Conservation (phyloP, 2,113 vertebrate genomes). For the Mobula hypostoma region DNA sequence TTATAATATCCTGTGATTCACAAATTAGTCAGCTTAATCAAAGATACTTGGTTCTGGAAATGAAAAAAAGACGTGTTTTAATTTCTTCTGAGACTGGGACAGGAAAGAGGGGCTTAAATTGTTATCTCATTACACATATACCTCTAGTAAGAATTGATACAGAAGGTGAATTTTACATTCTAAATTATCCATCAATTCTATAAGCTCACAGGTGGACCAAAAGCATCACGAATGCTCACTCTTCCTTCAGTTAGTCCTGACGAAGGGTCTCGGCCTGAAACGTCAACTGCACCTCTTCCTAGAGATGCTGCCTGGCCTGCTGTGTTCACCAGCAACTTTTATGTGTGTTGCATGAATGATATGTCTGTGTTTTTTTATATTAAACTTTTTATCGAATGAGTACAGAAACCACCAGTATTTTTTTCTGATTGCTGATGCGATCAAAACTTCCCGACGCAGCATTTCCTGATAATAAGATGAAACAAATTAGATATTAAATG, state of each 20-base stretch:
- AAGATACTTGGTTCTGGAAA: not conserved
- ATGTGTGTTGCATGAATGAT: not conserved
- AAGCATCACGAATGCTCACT: not conserved
- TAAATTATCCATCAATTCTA: not conserved
- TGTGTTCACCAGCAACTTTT: no score
- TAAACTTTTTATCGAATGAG: not conserved
- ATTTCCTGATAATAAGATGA: constrained; percentile 5
- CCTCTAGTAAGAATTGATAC: not conserved
- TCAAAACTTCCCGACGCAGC: not conserved
- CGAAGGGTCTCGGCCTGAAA: no score
- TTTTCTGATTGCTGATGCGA: not conserved
- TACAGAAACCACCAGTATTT: not conserved
- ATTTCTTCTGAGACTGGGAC: not conserved
- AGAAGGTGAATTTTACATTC: not conserved
- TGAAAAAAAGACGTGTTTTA: not conserved
- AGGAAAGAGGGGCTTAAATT: not conserved
- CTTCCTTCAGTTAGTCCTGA: no score
- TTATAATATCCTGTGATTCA: not conserved
- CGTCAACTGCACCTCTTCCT: no score
- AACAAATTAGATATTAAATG: no score
- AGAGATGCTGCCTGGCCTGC: no score
- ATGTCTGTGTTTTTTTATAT: not conserved
- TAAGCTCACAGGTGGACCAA: not conserved
- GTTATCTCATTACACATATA: not conserved
- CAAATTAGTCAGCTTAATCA: not conserved